Base-by-base conservation (phyloP, 2,113 vertebrate species). In the Taxidea taxus region DNA sequence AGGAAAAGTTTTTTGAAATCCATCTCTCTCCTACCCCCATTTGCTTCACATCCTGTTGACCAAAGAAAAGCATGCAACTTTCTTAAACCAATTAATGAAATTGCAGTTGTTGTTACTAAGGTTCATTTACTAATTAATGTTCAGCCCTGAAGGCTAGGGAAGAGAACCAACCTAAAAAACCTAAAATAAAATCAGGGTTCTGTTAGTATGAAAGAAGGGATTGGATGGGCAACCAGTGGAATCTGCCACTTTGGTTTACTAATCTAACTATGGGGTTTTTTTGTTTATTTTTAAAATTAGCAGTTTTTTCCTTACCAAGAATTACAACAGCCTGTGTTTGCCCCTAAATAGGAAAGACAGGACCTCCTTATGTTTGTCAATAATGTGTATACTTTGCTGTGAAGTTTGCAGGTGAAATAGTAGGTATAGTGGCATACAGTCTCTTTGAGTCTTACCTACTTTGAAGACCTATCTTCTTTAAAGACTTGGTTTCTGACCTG, bases 191-290 rank as follows among this genome's bases (percentile, higher is more conserved):
- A 64, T 74, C 9, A 42, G 29, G 0, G 11, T 88, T 86, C 42
- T 58, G 0, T 85, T 82, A 75, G 7, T 25, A 68, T 56, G 49
- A 95, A 85, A 85, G 34, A 78, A 88, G 29, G 14, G 51, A 37
- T 60, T 93, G 9, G 51, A 4, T 83, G 77, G 29, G 20, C 11
- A 93, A 93, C 29, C 34, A 51, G 1, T 84, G 47, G 74, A 95
- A 58, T n/a, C 39, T 77, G 25, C 68, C 51, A 54, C 75, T 92
- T 92, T 89, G 39, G 74, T 95, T 97, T 95, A 39, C 75, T 83
- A 78, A 75, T 16, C 7, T 83, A 81, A 27, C 82, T 58, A 37
- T 7, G 25, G 9, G 7, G 81, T 96, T 96, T n/a, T 84, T n/a
- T 78, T 96, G 58, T 75, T 89, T 78, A 34, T 58, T 92, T 84